Base-by-base conservation (phyloP, 2,113 vertebrate species). In the Strix uralensis region DNA sequence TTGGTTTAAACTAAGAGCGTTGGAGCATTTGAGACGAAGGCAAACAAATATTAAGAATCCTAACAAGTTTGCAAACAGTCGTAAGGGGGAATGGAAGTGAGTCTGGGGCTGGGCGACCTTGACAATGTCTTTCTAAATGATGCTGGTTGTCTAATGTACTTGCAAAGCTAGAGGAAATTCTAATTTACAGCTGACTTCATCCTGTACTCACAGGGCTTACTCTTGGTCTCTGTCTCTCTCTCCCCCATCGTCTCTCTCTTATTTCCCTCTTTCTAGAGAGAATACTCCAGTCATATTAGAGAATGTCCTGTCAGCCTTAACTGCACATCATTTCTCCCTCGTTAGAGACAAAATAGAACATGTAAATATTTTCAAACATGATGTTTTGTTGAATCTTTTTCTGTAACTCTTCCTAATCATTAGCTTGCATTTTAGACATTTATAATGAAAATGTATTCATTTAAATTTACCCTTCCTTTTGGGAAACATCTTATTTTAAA, bases 311-410 rank as follows among this genome's bases (percentile, higher is more conserved):
- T 94, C 91, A 96, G 89, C 72, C 42, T 93, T 91, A 78, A 78
- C 75, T 72, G 44, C 67, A 42, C 59, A 73, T 92, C 86, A 34
- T 78, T 65, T 88, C 57, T 91, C 93, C 74, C 88, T 86, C 44
- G 9, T 95, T 96, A 92, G 86, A 90, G 84, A 95, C 0, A 42
- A 93, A 94, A 91, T 78, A 92, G 86, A 90, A 94, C 84, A 87
- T 80, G 85, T 94, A 96, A 97, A 95, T 96, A 91, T 96, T 96
- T 97, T 86, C 87, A 91, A 87, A 95, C 62, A 80, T 21, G 14
- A 88, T 92, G 84, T 80, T 91, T 94, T 93, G 81, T 93, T 96
- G 92, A 93, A 46, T 82, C 11, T 79, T 72, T 90, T 75, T 69
- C 89, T 91, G 79, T 94, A 96, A 77, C 36, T 91, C 94, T 90